Percentiles rank a stretch among this genome's conserved stretches.
These are phyloP conservation scores for rabbit (Oryctolagus cuniculus) DNA, from an alignment of 2,113 vertebrate species.

Conservation along the genomic window mOryCun1.1 NC_091438.1:52770001-52770500, in stretches of 20 bases:
- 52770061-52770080: neutral
- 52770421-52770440: neutral
- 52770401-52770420: neutral
- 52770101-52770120: neutral
- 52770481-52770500: neutral
- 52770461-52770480: neutral
- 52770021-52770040: neutral
- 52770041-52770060: rapidly evolving
- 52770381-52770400: neutral
- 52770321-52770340: neutral
- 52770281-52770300: neutral
- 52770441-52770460: neutral
- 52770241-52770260: neutral
- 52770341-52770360: neutral
- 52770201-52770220: neutral
- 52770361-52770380: neutral
- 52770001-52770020: neutral
- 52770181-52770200: neutral
- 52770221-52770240: neutral
- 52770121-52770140: neutral
- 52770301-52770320: neutral
- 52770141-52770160: too few relatives aligned
- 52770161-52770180: too few relatives aligned
- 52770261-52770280: neutral
- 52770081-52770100: neutral